Evolutionary conservation across 2,888 invertebrate species (phyloP), one percentile per base, ranked within the genome.

Genomic region (Dioctria rufipes): DNA sequence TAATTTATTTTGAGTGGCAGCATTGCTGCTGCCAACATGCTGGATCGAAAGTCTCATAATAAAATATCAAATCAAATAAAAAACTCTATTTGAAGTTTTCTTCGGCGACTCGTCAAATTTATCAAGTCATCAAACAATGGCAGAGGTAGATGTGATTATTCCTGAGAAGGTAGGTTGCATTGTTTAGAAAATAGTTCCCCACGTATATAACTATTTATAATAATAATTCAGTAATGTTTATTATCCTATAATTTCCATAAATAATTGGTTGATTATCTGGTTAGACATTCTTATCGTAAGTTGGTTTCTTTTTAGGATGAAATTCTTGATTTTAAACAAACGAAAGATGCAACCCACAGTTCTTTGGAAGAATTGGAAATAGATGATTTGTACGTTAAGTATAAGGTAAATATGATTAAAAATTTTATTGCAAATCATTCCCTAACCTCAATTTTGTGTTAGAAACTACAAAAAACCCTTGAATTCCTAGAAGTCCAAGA

Each of bases 401-500:
- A 95, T 87, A 98, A 98, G 93, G 96, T 95, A 90, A 80, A 78
- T 82, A n/a, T 58, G 11, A 5, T 9, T 6, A 9, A 25, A 4
- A 77, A 65, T 65, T 66, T 61, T 8, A 51, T 6, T 65, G 40
- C 6, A 71, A 58, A 40, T 3, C 40, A 43, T 3, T 58, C 71
- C 73, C 58, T 83, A 80, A 82, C 80, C 80, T 80, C 8, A 43
- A 8, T 66, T 75, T 43, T 11, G n/a, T 69, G 82, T 83, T 66
- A 97, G 95, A 98, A 98, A 93, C 91, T 99, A 25, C 98, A 98
- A 90, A 94, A 96, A 84, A 97, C 98, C 90, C 89, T 99, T 40
- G 99, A 99, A 89, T 99, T 99, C 88, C 90, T 99, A 8, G 97
- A 98, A 89, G 99, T 99, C 0, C 99, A 99, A 91, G 99, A 99